Evolutionary conservation across 2,888 invertebrate genomes (phyloP).

Genomic region (Ennomos fuscantarius): DNA sequence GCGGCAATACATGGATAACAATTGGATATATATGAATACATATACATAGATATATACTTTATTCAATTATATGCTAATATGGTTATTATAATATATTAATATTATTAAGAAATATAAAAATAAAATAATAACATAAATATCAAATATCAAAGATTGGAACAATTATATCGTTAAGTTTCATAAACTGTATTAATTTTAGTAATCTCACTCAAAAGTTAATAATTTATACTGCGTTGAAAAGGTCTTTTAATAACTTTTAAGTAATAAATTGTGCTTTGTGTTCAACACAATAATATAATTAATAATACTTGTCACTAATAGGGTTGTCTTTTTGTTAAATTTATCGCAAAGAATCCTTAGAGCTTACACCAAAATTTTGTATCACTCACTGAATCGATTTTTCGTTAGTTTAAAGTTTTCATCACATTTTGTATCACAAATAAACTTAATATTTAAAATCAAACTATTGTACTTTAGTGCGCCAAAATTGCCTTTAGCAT

Average conservation of each 20-base stretch:
- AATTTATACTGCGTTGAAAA: background rate
- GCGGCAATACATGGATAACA: too few relatives aligned
- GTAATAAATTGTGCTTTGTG: background rate
- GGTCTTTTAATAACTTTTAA: background rate
- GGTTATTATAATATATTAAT: too few relatives aligned
- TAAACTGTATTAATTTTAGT: too few relatives aligned
- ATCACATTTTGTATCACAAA: constrained; percentile 15
- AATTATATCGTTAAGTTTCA: too few relatives aligned
- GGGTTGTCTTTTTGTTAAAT: constrained; percentile 21
- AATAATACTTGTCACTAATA: constrained; percentile 1
- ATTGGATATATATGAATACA: too few relatives aligned
- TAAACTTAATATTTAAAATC: constrained; percentile 6
- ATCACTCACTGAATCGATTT: constrained; percentile 10
- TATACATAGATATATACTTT: too few relatives aligned
- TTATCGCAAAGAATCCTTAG: constrained; percentile 14
- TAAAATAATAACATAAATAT: too few relatives aligned
- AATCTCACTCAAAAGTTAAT: too few relatives aligned
- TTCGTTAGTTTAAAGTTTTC: too few relatives aligned
- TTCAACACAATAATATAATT: background rate
- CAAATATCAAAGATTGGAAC: too few relatives aligned
- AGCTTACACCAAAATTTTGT: constrained; percentile 18
- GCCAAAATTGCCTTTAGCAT: constrained; percentile 41
- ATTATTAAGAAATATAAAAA: too few relatives aligned
- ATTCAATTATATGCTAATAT: too few relatives aligned
- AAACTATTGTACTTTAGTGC: constrained; percentile 18